phyloP scores from a whole-genome alignment of 2,113 vertebrate genomes.

The Plotosus lineatus region DNA sequence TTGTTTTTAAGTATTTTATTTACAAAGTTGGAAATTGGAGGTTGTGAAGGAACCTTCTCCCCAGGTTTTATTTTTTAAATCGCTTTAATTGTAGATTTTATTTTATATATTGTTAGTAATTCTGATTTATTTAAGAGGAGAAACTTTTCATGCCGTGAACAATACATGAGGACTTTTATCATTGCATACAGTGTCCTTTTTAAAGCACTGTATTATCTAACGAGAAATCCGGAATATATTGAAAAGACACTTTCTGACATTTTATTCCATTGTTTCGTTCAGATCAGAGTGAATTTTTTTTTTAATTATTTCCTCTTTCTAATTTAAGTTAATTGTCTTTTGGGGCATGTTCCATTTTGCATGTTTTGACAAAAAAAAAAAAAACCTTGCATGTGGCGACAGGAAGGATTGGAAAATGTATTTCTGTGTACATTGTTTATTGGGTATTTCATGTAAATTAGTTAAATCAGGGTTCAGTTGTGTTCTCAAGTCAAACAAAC shows the following conservation, averaged over 20 bases:
- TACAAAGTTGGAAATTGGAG: constrained; percentile 42
- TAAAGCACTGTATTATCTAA: constrained; percentile 18
- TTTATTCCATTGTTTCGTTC: not conserved
- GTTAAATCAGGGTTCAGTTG: not conserved
- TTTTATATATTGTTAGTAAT: constrained; percentile 41
- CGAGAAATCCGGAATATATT: not conserved
- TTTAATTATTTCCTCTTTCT: no score
- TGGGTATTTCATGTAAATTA: not conserved
- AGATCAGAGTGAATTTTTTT: not conserved
- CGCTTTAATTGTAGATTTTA: constrained; percentile 46
- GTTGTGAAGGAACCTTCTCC: not conserved
- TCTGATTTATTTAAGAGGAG: constrained; percentile 69
- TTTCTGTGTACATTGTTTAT: not conserved
- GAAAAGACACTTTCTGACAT: not conserved
- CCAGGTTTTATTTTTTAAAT: constrained; percentile 1
- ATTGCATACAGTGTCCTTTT: constrained; percentile 81
- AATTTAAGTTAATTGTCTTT: not conserved
- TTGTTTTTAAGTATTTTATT: constrained; percentile 53
- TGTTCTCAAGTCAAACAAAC: constrained; percentile 1
- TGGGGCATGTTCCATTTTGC: not conserved
- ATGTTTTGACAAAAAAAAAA: not conserved
- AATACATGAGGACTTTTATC: constrained; percentile 73
- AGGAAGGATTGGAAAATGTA: not conserved
- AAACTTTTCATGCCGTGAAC: constrained; percentile 74
- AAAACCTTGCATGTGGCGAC: not conserved